Evolutionary conservation across 1,140 invertebrate species (phyloP), one percentile per base, ranked within the genome.

Genomic region (Drosophila orena): DNA sequence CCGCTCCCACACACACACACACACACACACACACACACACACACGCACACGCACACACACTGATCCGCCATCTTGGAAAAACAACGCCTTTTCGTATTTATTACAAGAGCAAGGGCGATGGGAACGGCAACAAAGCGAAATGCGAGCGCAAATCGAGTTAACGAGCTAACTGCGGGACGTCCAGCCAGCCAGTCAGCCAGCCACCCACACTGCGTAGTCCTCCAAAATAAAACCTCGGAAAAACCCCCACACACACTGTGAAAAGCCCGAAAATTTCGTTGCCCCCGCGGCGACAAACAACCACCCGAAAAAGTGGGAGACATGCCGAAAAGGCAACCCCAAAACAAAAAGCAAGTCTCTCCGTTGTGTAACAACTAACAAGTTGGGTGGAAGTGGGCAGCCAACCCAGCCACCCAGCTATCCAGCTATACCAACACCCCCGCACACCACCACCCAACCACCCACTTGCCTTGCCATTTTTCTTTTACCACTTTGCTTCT

Each of bases 401-500:
- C 22, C 37, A 38, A 50, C 35, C 37, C 42, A 59, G 43, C 27
- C 58, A 30, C 8, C 43, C n/a, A 27, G 20, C 58, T 59, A 44
- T 50, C 60, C 46, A 46, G 65, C 79, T 77, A 77, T 59, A 76
- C 72, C 2, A 4, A 14, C 24, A 44, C 60, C 60, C 71, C 58
- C 56, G 46, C 57, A 57, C 38, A 49, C 46, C 8, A 43, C 35
- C 58, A 30, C 7, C 46, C n/a, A 22, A 17, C 61, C 62, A 44
- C 57, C 60, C 46, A 50, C n/a, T 43, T 34, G 56, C 66, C 62
- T 72, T 88, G 76, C 79, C 79, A 77, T 80, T 89, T 90, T 75
- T 68, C 65, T 85, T 77, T 81, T 78, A 74, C 80, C 85, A 84
- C 84, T 90, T 89, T 89, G 77, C 77, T 80, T 81, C 85, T 84